These are phyloP conservation scores for Neotoxoptera formosana DNA, from an alignment of 1,140 invertebrate genomes.

Conservation along the genomic window DNA sequence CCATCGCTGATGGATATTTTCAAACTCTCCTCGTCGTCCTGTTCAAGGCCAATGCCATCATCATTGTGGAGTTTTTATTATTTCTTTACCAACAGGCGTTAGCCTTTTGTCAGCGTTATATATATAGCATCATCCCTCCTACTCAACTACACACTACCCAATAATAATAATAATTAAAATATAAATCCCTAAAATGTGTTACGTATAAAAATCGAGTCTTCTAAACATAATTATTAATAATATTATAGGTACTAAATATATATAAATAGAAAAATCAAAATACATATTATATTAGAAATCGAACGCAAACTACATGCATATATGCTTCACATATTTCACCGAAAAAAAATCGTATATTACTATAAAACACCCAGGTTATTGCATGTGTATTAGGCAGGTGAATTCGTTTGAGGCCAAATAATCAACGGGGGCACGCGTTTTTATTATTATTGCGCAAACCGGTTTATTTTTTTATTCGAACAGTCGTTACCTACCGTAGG, in stretches of 20 bases:
- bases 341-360: background rate
- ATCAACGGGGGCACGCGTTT: constrained; percentile 39
- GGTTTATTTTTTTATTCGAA: constrained; percentile 29
- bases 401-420: constrained; percentile 38
- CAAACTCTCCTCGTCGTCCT: background rate
- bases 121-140: background rate
- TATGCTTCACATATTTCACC: background rate
- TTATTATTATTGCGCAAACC: constrained; percentile 53
- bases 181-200: background rate
- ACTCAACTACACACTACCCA: background rate
- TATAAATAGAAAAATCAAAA: background rate
- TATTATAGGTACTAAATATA: background rate
- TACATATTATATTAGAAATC: background rate
- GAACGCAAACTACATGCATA: background rate
- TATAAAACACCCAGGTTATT: constrained; percentile 13
- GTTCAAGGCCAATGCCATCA: constrained; percentile 34
- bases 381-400: constrained; percentile 6
- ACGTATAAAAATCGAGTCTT: background rate
- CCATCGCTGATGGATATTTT: constrained; percentile 4
- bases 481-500: background rate
- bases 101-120: background rate
- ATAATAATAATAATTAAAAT: background rate
- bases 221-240: background rate
- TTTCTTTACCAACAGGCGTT: background rate
- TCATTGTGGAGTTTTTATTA: constrained; percentile 6